Evolutionary conservation across 2,888 invertebrate genomes (phyloP).

Genomic region (Argyresthia albistria): DNA sequence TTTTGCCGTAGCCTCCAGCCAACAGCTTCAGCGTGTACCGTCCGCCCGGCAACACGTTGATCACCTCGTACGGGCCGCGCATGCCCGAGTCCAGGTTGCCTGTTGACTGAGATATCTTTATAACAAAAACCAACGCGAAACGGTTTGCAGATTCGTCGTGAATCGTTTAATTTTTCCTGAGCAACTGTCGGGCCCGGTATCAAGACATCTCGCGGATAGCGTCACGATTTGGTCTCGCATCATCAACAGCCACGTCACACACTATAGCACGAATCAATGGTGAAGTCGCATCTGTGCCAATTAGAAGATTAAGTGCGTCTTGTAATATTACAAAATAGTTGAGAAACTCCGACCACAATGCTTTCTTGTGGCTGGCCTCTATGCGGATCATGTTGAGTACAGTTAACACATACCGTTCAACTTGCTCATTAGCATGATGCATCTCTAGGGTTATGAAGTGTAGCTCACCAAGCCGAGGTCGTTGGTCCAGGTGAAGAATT

Average conservation of each 20-base stretch:
- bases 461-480: slow-evolving; percentile 5
- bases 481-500: slow-evolving; percentile 1
- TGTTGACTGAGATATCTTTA: slow-evolving; percentile 7
- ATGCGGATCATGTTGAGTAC: slow-evolving; percentile 8
- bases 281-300: background rate
- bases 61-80: slow-evolving; percentile 9
- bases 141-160: slow-evolving; percentile 1
- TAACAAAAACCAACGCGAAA: slow-evolving; percentile 5
- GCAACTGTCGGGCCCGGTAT: background rate
- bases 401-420: slow-evolving; percentile 6
- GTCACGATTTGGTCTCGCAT: slow-evolving; percentile 2
- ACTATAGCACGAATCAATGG: background rate
- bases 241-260: background rate
- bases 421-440: slow-evolving; percentile 8
- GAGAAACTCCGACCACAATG: slow-evolving; percentile 2
- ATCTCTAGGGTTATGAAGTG: slow-evolving; percentile 8
- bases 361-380: slow-evolving; percentile 3
- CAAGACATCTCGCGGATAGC: background rate
- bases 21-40: slow-evolving; percentile 8
- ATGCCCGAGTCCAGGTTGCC: slow-evolving; percentile 9
- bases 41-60: slow-evolving; percentile 4
- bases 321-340: slow-evolving; percentile 3
- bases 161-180: background rate
- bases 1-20: background rate
- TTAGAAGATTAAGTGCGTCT: slow-evolving; percentile 1